A percentile compares a stretch with the other conserved stretches of the same genome.
phyloP scores from a whole-genome alignment of 2,888 invertebrate species.

The Cheilosia vulpina region DNA sequence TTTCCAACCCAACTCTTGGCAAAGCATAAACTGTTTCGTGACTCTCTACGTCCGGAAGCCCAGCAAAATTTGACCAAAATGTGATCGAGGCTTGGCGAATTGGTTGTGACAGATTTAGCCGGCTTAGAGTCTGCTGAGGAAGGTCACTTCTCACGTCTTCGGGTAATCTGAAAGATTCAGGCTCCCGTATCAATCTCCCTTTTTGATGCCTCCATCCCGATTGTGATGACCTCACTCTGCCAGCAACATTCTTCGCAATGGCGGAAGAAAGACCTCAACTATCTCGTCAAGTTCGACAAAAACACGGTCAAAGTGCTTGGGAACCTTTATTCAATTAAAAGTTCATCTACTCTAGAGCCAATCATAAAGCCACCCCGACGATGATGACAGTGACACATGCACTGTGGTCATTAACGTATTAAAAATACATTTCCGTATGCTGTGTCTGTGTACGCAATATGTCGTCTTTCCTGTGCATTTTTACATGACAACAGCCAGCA shows the following conservation, averaged over 20 bases:
- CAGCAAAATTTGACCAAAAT: too few relatives aligned
- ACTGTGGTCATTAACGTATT: constrained; percentile 54
- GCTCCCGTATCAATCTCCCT: too few relatives aligned
- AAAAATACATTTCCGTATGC: constrained; percentile 62
- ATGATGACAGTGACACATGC: constrained; percentile 50
- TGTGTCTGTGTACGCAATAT: constrained; percentile 51
- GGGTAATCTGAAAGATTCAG: too few relatives aligned
- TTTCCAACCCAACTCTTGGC: too few relatives aligned
- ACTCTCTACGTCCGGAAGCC: too few relatives aligned
- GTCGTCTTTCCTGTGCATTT: constrained; percentile 49
- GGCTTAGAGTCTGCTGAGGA: too few relatives aligned
- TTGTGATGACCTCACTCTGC: too few relatives aligned
- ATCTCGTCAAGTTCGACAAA: not conserved
- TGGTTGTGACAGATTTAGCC: too few relatives aligned
- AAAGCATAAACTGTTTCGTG: too few relatives aligned
- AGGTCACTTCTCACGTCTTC: too few relatives aligned
- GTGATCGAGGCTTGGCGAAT: too few relatives aligned
- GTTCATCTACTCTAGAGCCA: constrained; percentile 56
- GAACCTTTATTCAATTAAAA: constrained; percentile 60
- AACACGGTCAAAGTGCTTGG: constrained; percentile 1
- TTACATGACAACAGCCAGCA: constrained; percentile 41
- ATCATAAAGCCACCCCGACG: constrained; percentile 39
- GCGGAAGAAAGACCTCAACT: not conserved
- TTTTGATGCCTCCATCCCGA: too few relatives aligned
- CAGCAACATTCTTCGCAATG: not conserved